phyloP scores from a whole-genome alignment of 2,113 vertebrate genomes.

The Syrrhaptes paradoxus region DNA sequence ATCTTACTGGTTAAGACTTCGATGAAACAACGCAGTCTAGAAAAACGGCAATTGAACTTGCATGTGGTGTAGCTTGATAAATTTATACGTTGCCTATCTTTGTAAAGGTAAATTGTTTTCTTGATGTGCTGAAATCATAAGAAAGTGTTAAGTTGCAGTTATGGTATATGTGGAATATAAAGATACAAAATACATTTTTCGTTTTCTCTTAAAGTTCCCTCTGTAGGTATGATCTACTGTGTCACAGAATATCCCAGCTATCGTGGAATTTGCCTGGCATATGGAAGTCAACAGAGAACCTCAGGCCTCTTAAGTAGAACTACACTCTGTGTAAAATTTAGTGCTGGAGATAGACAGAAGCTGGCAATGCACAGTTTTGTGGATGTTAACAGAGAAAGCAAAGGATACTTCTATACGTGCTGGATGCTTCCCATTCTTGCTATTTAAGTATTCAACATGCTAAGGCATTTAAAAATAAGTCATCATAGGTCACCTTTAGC shows the following conservation, averaged over 20 bases:
- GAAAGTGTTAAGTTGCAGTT: not conserved
- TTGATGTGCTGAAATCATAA: not conserved
- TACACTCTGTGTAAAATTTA: not conserved
- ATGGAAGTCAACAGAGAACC: not conserved
- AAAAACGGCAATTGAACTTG: not conserved
- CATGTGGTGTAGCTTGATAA: not conserved
- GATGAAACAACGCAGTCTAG: conserved; percentile 1
- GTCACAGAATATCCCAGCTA: not conserved
- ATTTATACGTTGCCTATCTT: not conserved
- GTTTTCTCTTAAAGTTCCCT: not conserved
- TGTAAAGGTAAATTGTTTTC: not conserved
- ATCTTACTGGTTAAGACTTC: not conserved
- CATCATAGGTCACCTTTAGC: conserved; percentile 1
- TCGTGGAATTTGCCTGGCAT: not conserved
- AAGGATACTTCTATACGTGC: not conserved
- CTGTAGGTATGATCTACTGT: not conserved
- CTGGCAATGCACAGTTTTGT: not conserved
- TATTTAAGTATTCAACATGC: not conserved
- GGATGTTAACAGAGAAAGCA: not conserved
- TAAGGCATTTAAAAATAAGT: not conserved
- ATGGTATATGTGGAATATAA: not conserved
- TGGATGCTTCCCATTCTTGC: not conserved
- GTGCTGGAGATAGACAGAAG: not conserved
- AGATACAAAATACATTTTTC: not conserved
- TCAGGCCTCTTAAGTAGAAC: not conserved